Evolutionary conservation across 1,140 invertebrate species (phyloP).

Genomic region (Bombus balteatus): DNA sequence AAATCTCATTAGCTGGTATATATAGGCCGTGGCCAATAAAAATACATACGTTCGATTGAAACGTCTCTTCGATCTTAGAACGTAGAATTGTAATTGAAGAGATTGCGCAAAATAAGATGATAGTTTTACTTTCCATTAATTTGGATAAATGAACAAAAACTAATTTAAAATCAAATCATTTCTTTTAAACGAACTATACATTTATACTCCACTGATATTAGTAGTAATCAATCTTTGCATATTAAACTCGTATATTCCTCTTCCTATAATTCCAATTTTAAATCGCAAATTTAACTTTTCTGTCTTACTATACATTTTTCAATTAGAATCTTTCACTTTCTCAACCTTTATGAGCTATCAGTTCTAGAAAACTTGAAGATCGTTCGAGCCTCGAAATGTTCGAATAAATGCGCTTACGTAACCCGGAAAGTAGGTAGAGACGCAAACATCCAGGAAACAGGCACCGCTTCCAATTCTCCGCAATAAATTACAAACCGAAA

Average conservation of each 20-base stretch:
- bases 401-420: constrained; percentile 21
- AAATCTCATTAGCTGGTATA: background rate
- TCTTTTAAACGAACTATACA: background rate
- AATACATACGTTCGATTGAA: background rate
- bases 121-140: background rate
- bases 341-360: no score
- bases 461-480: constrained; percentile 7
- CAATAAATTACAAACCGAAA: constrained; percentile 37
- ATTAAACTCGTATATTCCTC: background rate
- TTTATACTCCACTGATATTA: background rate
- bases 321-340: background rate
- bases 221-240: no score
- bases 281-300: no score
- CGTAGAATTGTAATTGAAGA: background rate
- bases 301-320: background rate
- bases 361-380: background rate
- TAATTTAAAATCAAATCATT: background rate
- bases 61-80: background rate
- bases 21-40: background rate
- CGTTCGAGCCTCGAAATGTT: background rate
- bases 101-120: background rate
- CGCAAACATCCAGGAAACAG: constrained; percentile 12
- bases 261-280: background rate
- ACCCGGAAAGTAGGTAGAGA: constrained; percentile 14
- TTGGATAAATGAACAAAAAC: background rate